A percentile compares a stretch with the other conserved stretches of the same genome.
These are phyloP conservation scores for Cheilosia vernalis DNA, from an alignment of 2,888 invertebrate genomes.

Conservation along the genomic window DNA sequence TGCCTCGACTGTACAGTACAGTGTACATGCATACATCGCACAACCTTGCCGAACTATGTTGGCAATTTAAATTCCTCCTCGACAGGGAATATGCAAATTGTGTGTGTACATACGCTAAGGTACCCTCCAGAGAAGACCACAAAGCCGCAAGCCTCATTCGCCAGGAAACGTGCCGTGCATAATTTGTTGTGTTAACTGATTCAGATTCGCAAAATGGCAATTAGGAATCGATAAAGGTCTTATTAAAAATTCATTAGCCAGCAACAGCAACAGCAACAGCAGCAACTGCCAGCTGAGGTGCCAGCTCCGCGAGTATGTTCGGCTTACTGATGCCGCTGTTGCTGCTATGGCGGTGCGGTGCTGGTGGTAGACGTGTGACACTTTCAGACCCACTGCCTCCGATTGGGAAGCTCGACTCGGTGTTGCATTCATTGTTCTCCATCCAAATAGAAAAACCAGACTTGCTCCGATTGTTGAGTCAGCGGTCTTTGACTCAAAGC, in stretches of 20 bases:
- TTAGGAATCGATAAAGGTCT: slow-evolving; percentile 75
- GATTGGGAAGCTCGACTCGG: slow-evolving; percentile 7
- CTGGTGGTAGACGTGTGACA: slow-evolving; percentile 38
- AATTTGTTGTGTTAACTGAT: slow-evolving; percentile 75
- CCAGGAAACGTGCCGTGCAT: slow-evolving; percentile 74
- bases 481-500: slow-evolving; percentile 1
- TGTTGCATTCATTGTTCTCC: slow-evolving; percentile 46
- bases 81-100: slow-evolving; percentile 70
- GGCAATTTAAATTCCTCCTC: slow-evolving; percentile 70
- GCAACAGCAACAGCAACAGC: slow-evolving; percentile 32
- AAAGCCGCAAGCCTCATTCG: slow-evolving; percentile 38
- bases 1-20: slow-evolving; percentile 51
- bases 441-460: slow-evolving; percentile 16
- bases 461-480: slow-evolving; percentile 28
- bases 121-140: slow-evolving; percentile 18
- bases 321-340: slow-evolving; percentile 38
- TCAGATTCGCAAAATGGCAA: slow-evolving; percentile 74
- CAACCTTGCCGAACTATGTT: slow-evolving; percentile 65
- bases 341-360: neutral
- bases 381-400: slow-evolving; percentile 40
- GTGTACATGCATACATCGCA: neutral
- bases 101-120: slow-evolving; percentile 31
- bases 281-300: slow-evolving; percentile 35
- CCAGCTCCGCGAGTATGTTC: slow-evolving; percentile 32
- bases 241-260: slow-evolving; percentile 75